Evolutionary conservation across 2,113 vertebrate species (phyloP), one percentile per base, ranked within the genome.

Genomic region (Pedetes capensis): DNA sequence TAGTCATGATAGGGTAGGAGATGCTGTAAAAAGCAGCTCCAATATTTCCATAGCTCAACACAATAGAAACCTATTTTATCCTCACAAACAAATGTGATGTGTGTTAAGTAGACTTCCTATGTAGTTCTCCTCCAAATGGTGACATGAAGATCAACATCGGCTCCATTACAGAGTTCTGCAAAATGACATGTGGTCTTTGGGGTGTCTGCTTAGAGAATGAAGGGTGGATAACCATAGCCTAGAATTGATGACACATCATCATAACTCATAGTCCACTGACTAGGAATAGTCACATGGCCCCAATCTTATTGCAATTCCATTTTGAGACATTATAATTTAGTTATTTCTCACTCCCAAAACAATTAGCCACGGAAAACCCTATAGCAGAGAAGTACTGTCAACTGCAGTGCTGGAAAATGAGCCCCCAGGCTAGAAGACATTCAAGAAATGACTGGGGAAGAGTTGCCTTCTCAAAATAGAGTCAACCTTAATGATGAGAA

Each of bases 311-410:
- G 22, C 3, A 95, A 53, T 72, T n/a, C 8, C 44, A 76, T 47
- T 84, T 81, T 87, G 42, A 87, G 27, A 93, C 39, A 72, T 71
- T 91, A 81, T 86, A 69, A 71, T 93, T 66, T 78, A 42, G 90
- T 69, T 69, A 64, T 69, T 89, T 93, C 37, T 76, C 51, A 71
- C 37, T 23, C n/a, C n/a, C n/a, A n/a, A n/a, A n/a, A n/a, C n/a
- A n/a, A n/a, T n/a, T n/a, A n/a, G n/a, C n/a, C n/a, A n/a, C n/a
- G n/a, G n/a, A n/a, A n/a, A n/a, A n/a, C n/a, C n/a, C n/a, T n/a
- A n/a, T n/a, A n/a, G n/a, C n/a, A n/a, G n/a, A n/a, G n/a, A n/a
- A n/a, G n/a, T n/a, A n/a, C n/a, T n/a, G n/a, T n/a, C n/a, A n/a
- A n/a, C n/a, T n/a, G n/a, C n/a, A n/a, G n/a, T n/a, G n/a, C n/a